These are phyloP conservation scores for Turdus rufiventris DNA, from an alignment of 2,113 vertebrate species.

Conservation along the genomic window DNA sequence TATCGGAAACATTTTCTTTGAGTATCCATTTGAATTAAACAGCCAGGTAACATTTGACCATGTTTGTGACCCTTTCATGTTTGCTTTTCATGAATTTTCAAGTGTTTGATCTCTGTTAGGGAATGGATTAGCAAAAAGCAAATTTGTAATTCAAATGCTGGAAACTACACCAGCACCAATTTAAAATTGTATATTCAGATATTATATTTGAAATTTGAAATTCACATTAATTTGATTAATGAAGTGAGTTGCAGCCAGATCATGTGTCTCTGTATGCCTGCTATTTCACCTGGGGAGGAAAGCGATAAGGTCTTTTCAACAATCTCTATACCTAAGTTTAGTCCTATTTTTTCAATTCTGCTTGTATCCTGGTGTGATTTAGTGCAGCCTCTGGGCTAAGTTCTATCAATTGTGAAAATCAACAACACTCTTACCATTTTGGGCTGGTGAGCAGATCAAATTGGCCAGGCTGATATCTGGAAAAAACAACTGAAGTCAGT, in stretches of 20 bases:
- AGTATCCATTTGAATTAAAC: conserved; percentile 64
- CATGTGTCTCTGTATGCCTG: not conserved
- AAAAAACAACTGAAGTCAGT: not conserved
- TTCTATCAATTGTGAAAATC: not conserved
- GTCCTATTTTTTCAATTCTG: not conserved
- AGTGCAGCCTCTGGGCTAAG: not conserved
- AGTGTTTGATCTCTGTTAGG: conserved; percentile 64
- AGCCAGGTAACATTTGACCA: conserved; percentile 62
- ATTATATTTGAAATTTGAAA: conserved; percentile 59
- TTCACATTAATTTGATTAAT: conserved; percentile 58
- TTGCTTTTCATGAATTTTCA: conserved; percentile 68
- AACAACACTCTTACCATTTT: not conserved
- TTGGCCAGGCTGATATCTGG: not conserved
- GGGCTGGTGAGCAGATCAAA: not conserved
- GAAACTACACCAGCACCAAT: conserved; percentile 40
- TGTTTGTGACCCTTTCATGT: conserved; percentile 61
- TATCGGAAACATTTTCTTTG: conserved; percentile 60
- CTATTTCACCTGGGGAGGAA: not conserved
- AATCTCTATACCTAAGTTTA: not conserved
- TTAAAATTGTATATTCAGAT: conserved; percentile 59
- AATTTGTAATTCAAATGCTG: conserved; percentile 65
- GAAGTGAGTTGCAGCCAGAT: conserved; percentile 35
- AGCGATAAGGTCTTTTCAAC: not conserved
- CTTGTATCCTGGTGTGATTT: not conserved
- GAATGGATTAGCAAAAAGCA: conserved; percentile 64